A percentile compares a stretch with the other conserved stretches of the same genome.
These are phyloP conservation scores for Pissodes strobi DNA, from an alignment of 1,140 invertebrate species.

Conservation along the genomic window DNA sequence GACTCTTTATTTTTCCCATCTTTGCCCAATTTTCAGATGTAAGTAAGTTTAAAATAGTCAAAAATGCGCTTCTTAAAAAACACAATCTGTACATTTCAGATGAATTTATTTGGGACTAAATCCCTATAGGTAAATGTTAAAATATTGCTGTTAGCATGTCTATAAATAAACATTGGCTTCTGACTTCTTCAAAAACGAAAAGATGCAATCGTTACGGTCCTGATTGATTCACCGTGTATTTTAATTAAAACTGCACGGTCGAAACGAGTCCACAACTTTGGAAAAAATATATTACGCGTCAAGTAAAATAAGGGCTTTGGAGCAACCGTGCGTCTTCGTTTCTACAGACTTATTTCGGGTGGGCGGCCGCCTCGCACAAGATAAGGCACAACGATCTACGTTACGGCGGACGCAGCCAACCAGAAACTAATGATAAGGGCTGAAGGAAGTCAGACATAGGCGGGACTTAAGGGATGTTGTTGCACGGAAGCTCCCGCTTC, in stretches of 20 bases:
- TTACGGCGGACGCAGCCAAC: conserved; percentile 51
- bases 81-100: no score
- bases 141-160: no score
- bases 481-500: conserved; percentile 19
- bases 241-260: conserved; percentile 20
- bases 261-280: background rate
- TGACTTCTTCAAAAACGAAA: no score
- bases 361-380: conserved; percentile 35
- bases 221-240: no score
- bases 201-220: background rate
- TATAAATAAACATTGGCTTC: no score
- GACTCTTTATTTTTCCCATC: no score
- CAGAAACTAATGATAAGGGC: conserved; percentile 55
- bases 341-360: conserved; percentile 27
- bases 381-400: conserved; percentile 54
- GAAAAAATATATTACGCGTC: conserved; percentile 30
- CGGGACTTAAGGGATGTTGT: conserved; percentile 33
- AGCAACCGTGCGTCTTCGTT: conserved; percentile 6
- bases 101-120: no score
- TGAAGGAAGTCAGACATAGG: conserved; percentile 44
- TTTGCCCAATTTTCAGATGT: no score
- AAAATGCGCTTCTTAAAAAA: no score
- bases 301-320: conserved; percentile 25
- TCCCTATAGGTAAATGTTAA: no score
- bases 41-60: no score